Evolutionary conservation across 2,797 vertebrate species (phyloP).

Genomic region (Acomys russatus): DNA sequence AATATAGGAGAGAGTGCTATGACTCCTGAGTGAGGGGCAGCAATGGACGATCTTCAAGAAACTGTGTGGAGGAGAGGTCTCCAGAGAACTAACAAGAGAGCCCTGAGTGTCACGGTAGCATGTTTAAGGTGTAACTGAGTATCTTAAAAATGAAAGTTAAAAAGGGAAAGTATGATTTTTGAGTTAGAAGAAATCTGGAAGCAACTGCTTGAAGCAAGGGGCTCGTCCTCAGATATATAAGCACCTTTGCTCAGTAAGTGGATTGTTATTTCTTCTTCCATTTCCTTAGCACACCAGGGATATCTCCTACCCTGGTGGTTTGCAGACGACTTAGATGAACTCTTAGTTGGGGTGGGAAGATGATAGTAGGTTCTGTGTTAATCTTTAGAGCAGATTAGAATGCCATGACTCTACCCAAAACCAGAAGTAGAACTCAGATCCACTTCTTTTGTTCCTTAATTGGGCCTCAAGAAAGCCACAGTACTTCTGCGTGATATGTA

Average conservation of each 20-base stretch:
- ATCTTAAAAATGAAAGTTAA: not conserved
- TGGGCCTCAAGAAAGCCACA: not conserved
- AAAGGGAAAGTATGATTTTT: not conserved
- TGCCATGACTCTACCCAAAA: not conserved
- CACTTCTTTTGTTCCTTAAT: not conserved
- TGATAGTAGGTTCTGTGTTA: not conserved
- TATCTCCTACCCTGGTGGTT: not conserved
- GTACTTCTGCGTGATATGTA: not conserved
- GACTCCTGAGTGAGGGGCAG: not conserved
- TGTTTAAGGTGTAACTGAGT: not conserved
- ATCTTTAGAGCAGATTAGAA: not conserved
- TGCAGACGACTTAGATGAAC: not conserved
- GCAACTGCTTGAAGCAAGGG: not conserved
- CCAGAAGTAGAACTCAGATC: not conserved
- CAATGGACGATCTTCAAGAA: not conserved
- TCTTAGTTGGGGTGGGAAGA: not conserved
- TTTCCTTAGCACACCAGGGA: not conserved
- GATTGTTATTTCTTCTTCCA: not conserved
- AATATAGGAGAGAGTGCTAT: not conserved
- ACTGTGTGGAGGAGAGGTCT: not conserved
- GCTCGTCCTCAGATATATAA: not conserved
- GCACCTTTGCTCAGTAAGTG: not conserved
- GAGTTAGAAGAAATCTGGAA: not conserved
- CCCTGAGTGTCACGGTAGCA: not conserved
- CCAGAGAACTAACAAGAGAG: not conserved